Evolutionary conservation across 1,140 invertebrate genomes (phyloP), one percentile per base, ranked within the genome.

Genomic region (Harpegnathos saltator): DNA sequence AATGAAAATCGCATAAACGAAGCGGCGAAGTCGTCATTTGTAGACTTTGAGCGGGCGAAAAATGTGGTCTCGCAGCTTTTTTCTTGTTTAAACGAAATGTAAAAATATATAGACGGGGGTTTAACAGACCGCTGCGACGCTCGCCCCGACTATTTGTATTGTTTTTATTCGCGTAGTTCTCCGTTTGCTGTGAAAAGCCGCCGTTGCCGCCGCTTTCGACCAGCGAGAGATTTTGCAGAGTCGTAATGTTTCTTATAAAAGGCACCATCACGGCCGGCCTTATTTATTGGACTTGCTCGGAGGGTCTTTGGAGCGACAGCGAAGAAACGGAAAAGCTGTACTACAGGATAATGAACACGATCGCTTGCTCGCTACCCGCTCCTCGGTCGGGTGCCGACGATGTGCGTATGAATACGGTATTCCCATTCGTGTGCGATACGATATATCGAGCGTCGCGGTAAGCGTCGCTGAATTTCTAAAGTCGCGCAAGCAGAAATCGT

Each of bases 281-380:
- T 17, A 72, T 91, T 29, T 93, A 91, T 44, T 93, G 91, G 91
- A 93, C 91, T 3, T 80, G 63, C 1, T 65, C 82, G 48, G 88
- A 92, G 54, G 92, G 92, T 54, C 19, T 92, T 14, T 93, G 92
- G 92, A 88, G 92, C 11, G 82, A 84, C 71, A 74, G 85, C 11
- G 29, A 22, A 14, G 69, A 91, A 66, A 88, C 88, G 15, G 91
- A 93, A 56, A 85, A 92, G 12, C 82, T 93, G 11, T 93, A 92
- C 66, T 69, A 72, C 54, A 84, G 91, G 14, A 89, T 91, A 29
- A 62, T 86, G 14, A 65, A 75, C 0, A 87, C 83, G 7, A 52
- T 92, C 2, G 69, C 63, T 1, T 58, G 68, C 11, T 0, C 24
- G 1, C 0, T 33, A 3, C 1, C 12, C 0, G 17, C 48, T 48